These are phyloP conservation scores for Microctenopoma steveboyesi DNA, from an alignment of 2,797 vertebrate genomes.

Conservation along the genomic window DNA sequence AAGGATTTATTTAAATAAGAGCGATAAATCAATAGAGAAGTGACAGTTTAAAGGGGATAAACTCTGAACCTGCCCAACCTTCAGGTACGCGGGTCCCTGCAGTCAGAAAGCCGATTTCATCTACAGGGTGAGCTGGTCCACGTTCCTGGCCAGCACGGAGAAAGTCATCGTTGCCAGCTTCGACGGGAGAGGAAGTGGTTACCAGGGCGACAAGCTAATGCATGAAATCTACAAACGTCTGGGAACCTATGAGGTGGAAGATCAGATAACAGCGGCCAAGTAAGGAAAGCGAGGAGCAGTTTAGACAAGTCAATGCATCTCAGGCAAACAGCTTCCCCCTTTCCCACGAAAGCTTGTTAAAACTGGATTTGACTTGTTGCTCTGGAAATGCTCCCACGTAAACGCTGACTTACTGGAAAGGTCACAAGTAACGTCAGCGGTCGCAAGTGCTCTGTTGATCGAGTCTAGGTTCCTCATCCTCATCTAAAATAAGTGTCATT, in stretches of 20 bases:
- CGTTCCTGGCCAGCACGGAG: conserved; percentile 94
- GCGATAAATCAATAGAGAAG: accelerated
- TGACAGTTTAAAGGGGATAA: not conserved
- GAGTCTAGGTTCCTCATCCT: not conserved
- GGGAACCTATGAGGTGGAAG: conserved; percentile 95
- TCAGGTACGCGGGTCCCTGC: conserved; percentile 94
- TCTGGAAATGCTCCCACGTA: not conserved
- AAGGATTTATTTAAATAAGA: conserved; percentile 72
- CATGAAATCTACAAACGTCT: conserved; percentile 91
- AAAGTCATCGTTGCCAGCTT: conserved; percentile 95
- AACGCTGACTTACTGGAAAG: conserved; percentile 1
- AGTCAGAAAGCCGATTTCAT: conserved; percentile 90
- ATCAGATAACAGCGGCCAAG: conserved; percentile 94
- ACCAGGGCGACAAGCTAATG: conserved; percentile 93
- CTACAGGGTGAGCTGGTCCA: conserved; percentile 89
- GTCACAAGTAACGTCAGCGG: not conserved
- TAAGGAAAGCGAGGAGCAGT: conserved; percentile 63
- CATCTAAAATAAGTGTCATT: conserved; percentile 22
- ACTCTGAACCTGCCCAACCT: not conserved
- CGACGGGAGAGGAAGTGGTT: conserved; percentile 96
- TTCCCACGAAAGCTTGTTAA: conserved; percentile 6
- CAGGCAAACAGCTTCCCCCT: conserved; percentile 41
- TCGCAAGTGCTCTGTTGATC: not conserved
- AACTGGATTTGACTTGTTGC: conserved; percentile 41
- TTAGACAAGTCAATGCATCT: conserved; percentile 36